Evolutionary conservation across 2,113 vertebrate genomes (phyloP), one percentile per base, ranked within the genome.

Genomic region (Caracal caracal): DNA sequence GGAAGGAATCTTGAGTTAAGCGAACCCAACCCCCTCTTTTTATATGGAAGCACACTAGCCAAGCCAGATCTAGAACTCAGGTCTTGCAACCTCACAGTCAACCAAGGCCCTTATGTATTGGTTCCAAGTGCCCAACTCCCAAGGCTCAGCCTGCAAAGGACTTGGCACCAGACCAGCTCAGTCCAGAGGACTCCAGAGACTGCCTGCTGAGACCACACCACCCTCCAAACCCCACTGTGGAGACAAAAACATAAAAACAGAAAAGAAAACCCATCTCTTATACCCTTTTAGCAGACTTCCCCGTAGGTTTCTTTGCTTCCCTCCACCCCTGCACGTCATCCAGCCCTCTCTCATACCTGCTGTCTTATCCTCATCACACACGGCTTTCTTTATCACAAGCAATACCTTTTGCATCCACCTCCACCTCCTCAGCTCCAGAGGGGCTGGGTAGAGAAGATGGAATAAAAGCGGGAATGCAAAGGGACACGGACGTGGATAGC

Each of bases 391-490:
- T n/a, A 63, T 37, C 75, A 85, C 63, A 93, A 79, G 66, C 37
- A 89, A 78, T 78, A 85, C 26, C 47, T 83, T 93, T 17, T 76
- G 56, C 86, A 89, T 17, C 90, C 35, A 59, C 75, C 43, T 90
- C 56, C 65, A 73, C 68, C 51, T 90, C 88, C 83, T 87, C 40
- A 79, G 88, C 68, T 94, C 88, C 92, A 88, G 40, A 92, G 86
- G 66, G 90, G 33, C 68, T 78, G 40, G 40, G 78, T 63, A 92
- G 83, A 83, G 66, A 86, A 96, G 79, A 75, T 20, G n/a, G 63
- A 84, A 24, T 87, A 70, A 88, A 94, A 61, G 80, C 35, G 6
- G 17, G 70, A 70, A 75, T 51, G 70, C 81, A 84, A 40, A 66
- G 43, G 17, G 56, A 28, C 19, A 51, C 17, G 35, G 22, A 73